Evolutionary conservation across 2,888 invertebrate genomes (phyloP), one percentile per base, ranked within the genome.

Genomic region (Lasioglossum lativentre): DNA sequence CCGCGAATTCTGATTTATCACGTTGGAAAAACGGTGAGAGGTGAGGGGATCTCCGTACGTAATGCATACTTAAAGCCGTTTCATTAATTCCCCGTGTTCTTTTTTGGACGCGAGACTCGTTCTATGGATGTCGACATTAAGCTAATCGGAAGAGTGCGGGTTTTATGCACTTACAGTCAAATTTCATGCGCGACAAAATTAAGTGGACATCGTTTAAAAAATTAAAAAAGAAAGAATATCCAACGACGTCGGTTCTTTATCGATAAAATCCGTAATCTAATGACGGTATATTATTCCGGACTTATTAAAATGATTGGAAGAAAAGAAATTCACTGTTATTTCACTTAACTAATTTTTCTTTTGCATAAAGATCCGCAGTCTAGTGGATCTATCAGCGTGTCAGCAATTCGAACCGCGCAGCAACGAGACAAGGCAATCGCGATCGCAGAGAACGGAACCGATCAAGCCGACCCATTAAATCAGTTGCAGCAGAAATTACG

Each of bases 1-100:
- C 72, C 23, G 38, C 52, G 63, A 38, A 66, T 83, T 68, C 52
- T 68, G 83, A 83, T 82, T 83, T 83, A 76, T 76, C 42, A 42
- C 38, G 71, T 34, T 47, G 66, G 40, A 75, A 56, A 83, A 74
- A 52, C 12, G 16, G 52, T 12, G 10, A 2, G 56, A 12, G n/a
- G 56, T 12, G 19, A 6, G 10, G 4, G 16, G 19, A 56, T 3
- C 10, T n/a, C 4, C 10, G 56, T 14, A 34, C 47, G n/a, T 19
- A n/a, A 77, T 68, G 19, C 42, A 38, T 68, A 68, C 68, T 38
- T 38, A n/a, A 56, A 56, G n/a, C 10, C 52, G 52, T 56, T 56
- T 56, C 4, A n/a, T n/a, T 56, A 56, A 56, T 56, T 56, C 56
- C n/a, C 1, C 56, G 10, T 56, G n/a, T 56, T 56, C 12, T n/a